These are phyloP conservation scores for Petrocephalus microphthalmus DNA, from an alignment of 2,113 vertebrate genomes.

Conservation along the genomic window DNA sequence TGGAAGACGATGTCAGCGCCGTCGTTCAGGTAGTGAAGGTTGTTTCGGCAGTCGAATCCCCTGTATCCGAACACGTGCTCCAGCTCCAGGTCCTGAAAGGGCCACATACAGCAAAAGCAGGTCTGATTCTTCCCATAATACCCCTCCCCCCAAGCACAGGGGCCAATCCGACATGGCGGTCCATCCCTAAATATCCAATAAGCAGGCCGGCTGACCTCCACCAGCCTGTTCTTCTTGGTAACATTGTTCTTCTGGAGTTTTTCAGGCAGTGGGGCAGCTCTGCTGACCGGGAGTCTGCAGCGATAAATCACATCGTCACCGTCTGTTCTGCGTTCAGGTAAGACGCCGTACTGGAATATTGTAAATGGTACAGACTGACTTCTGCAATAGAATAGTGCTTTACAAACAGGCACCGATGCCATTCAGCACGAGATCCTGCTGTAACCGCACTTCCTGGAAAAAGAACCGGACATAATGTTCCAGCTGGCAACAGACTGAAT, in stretches of 20 bases:
- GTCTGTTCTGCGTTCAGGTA: neutral
- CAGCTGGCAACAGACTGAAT: neutral
- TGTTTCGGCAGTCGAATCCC: slow-evolving; percentile 95
- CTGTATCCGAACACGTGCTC: slow-evolving; percentile 95
- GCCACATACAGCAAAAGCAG: neutral
- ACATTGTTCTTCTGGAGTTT: slow-evolving; percentile 88
- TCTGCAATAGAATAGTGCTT: neutral
- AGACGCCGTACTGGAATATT: neutral
- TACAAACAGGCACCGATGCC: neutral
- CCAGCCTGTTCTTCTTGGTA: slow-evolving; percentile 84
- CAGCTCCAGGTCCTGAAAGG: slow-evolving; percentile 75
- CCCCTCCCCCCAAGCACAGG: neutral
- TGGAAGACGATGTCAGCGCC: slow-evolving; percentile 90
- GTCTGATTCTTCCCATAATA: neutral
- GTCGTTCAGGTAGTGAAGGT: slow-evolving; percentile 96
- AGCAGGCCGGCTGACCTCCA: slow-evolving; percentile 61
- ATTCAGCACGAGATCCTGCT: neutral
- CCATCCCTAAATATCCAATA: neutral
- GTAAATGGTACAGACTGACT: neutral
- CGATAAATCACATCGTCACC: neutral
- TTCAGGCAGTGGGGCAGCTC: slow-evolving; percentile 84
- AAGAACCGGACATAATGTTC: neutral
- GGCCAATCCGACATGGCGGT: too few relatives aligned
- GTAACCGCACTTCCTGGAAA: neutral
- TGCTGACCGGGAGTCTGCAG: slow-evolving; percentile 83